A percentile compares a stretch with the other conserved stretches of the same genome.
phyloP scores from a whole-genome alignment of 2,113 vertebrate genomes.

The Andinoacara biseriatus region DNA sequence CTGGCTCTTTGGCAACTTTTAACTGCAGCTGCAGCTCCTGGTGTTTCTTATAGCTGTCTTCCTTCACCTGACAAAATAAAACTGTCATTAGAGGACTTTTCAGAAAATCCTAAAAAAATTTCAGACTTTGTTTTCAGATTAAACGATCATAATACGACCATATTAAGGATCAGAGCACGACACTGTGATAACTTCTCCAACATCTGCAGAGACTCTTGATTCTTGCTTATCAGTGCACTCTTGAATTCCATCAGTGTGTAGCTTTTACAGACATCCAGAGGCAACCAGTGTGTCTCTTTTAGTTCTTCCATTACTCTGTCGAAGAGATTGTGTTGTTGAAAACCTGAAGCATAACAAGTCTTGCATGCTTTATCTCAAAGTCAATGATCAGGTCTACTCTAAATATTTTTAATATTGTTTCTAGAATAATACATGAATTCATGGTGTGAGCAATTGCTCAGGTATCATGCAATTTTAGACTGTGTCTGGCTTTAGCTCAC shows the following conservation, averaged over 20 bases:
- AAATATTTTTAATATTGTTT: neutral
- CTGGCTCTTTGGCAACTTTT: conserved; percentile 42
- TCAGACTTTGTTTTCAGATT: neutral
- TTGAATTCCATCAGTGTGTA: conserved; percentile 79
- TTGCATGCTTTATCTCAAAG: neutral
- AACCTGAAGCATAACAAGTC: neutral
- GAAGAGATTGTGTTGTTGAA: neutral
- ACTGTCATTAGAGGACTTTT: neutral
- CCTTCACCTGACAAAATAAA: conserved; percentile 73
- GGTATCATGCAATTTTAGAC: neutral
- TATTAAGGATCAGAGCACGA: conserved; percentile 64
- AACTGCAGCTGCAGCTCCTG: conserved; percentile 74
- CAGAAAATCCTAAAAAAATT: neutral
- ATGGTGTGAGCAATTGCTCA: too few species aligned
- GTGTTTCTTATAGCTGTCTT: conserved; percentile 75
- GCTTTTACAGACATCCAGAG: conserved; percentile 60
- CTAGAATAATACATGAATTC: neutral
- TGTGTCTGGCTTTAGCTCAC: conserved; percentile 59
- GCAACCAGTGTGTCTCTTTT: conserved; percentile 74
- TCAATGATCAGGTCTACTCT: neutral
- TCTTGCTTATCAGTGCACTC: conserved; percentile 46
- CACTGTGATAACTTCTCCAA: conserved; percentile 72
- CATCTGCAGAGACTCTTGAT: conserved; percentile 44
- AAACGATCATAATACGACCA: conserved; percentile 65
- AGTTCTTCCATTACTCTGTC: conserved; percentile 82